Evolutionary conservation across 2,113 vertebrate species (phyloP).

Genomic region (Scortum barcoo): DNA sequence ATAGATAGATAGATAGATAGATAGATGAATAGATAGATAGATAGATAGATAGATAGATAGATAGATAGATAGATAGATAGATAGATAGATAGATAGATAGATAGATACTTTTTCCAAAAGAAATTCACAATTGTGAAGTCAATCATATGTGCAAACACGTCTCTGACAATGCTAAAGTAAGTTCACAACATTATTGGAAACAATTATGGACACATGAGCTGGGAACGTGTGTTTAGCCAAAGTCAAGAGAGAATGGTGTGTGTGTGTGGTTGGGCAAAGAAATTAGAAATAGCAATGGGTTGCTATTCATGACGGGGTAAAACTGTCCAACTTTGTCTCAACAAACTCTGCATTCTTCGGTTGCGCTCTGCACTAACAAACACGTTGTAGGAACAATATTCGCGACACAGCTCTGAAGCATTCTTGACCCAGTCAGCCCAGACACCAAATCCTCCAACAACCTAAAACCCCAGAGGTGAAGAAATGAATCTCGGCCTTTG

Average conservation of each 20-base stretch:
- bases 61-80: too few species aligned
- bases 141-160: slow-evolving; percentile 23
- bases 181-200: slow-evolving; percentile 9
- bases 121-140: too few species aligned
- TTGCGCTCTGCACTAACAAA: slow-evolving; percentile 47
- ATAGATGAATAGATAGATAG: too few species aligned
- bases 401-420: slow-evolving; percentile 43
- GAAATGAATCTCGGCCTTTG: slow-evolving; percentile 47
- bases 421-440: slow-evolving; percentile 42
- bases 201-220: neutral
- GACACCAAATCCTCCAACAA: slow-evolving; percentile 37
- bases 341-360: slow-evolving; percentile 48
- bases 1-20: too few species aligned
- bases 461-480: slow-evolving; percentile 48
- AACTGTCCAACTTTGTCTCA: slow-evolving; percentile 27
- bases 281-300: neutral
- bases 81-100: too few species aligned
- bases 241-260: neutral
- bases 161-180: slow-evolving; percentile 1
- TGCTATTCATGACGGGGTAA: neutral
- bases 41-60: too few species aligned
- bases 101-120: too few species aligned
- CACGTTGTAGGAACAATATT: slow-evolving; percentile 42
- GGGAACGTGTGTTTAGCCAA: neutral
- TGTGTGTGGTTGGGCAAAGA: neutral